These are phyloP conservation scores for Conopomorpha cramerella DNA, from an alignment of 1,140 invertebrate genomes.

Conservation along the genomic window DNA sequence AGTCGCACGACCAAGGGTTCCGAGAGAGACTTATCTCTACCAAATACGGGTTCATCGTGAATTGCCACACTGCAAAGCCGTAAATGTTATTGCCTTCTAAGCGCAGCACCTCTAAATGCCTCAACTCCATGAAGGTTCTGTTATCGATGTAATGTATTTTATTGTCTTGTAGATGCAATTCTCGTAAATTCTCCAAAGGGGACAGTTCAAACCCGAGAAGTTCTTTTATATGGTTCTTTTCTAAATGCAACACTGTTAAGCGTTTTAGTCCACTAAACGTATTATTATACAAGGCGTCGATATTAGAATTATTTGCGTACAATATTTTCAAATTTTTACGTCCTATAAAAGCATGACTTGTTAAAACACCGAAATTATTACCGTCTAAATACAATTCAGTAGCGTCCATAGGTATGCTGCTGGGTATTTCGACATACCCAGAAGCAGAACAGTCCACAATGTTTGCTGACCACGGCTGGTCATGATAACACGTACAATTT, in stretches of 20 bases:
- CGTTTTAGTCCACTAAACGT: conserved; percentile 85
- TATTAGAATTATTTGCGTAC: conserved; percentile 87
- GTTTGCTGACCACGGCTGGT: conserved; percentile 91
- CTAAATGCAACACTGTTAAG: conserved; percentile 79
- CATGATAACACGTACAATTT: conserved; percentile 93
- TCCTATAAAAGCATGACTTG: conserved; percentile 89
- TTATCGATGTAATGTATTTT: conserved; percentile 83
- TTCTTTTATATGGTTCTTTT: conserved; percentile 81
- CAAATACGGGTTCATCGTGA: conserved; percentile 76
- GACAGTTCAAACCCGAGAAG: conserved; percentile 84
- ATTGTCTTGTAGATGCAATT: conserved; percentile 89
- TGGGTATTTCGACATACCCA: conserved; percentile 80
- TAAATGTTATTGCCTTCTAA: conserved; percentile 84
- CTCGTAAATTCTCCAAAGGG: conserved; percentile 76
- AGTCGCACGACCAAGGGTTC: conserved; percentile 91
- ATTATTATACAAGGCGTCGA: conserved; percentile 82
- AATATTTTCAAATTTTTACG: conserved; percentile 85
- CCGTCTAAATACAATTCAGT: conserved; percentile 92
- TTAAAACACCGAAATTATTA: conserved; percentile 84
- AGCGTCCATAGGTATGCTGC: conserved; percentile 90
- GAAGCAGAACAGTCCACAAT: conserved; percentile 88
- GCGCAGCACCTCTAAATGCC: conserved; percentile 79
- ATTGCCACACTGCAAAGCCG: conserved; percentile 78
- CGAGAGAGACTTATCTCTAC: conserved; percentile 78
- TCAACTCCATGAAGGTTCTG: conserved; percentile 80